Base-by-base conservation (phyloP, 2,797 vertebrate genomes). In the Pogoniulus pusillus region DNA sequence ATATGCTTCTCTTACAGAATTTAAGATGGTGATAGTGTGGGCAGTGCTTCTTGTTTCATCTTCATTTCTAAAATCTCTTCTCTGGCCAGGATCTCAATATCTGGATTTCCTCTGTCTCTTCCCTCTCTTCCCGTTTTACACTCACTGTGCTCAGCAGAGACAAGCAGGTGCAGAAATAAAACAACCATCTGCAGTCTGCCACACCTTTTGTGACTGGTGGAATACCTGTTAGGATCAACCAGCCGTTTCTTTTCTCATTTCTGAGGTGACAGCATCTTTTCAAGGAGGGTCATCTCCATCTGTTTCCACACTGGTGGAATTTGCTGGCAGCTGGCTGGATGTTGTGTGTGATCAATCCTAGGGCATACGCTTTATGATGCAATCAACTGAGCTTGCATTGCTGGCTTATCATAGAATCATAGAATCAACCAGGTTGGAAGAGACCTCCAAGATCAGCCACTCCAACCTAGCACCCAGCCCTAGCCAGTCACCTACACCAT, bases 361-460 rank as follows among this genome's bases (percentile, higher is more conserved):
- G 73, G 79, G 66, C 69, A 85, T 63, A 72, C n/a, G 59, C 82
- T 86, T 83, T 72, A 55, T 65, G n/a, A 72, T 87, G 86, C 59
- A 34, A 27, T 85, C 34, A 32, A 15, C 37, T 3, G 15, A 53
- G 23, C 76, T 27, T 55, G 60, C 72, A 64, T 59, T 92, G 65
- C 58, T 74, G 74, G 59, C 35, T 62, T 62, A 27, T n/a, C n/a
- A n/a, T n/a, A n/a, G n/a, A n/a, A n/a, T n/a, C n/a, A n/a, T n/a
- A n/a, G n/a, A n/a, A n/a, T n/a, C n/a, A n/a, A n/a, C n/a, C n/a
- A n/a, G n/a, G n/a, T n/a, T n/a, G n/a, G n/a, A n/a, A n/a, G n/a
- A n/a, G n/a, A n/a, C n/a, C n/a, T n/a, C n/a, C n/a, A n/a, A n/a
- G n/a, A n/a, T n/a, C n/a, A n/a, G n/a, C n/a, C n/a, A n/a, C n/a